Evolutionary conservation across 2,113 vertebrate species (phyloP).

Genomic region (Pomatorhinus ruficollis): DNA sequence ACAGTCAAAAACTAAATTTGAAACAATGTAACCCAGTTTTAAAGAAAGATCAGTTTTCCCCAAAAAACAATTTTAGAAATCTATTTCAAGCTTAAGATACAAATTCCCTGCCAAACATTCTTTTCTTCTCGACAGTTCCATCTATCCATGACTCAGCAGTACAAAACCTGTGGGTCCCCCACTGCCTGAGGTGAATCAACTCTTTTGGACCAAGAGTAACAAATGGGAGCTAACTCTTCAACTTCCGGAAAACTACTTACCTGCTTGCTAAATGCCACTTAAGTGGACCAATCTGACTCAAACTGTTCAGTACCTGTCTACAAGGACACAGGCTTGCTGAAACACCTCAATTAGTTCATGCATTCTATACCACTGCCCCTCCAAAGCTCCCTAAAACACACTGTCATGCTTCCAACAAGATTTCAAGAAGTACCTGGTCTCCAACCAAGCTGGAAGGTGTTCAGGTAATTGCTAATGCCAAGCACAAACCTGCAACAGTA

Average conservation of each 20-base stretch:
- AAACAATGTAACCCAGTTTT: conserved; percentile 6
- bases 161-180: not conserved
- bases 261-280: not conserved
- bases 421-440: not conserved
- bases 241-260: not conserved
- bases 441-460: not conserved
- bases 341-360: not conserved
- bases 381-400: not conserved
- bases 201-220: not conserved
- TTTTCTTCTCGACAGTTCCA: not conserved
- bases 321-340: not conserved
- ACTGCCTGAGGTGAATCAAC: not conserved
- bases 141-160: not conserved
- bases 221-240: not conserved
- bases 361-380: not conserved
- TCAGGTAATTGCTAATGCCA: not conserved
- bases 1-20: not conserved
- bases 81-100: not conserved
- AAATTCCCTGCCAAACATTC: not conserved
- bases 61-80: not conserved
- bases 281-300: not conserved
- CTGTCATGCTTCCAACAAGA: not conserved
- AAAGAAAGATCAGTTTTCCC: not conserved
- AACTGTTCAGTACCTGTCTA: not conserved
- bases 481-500: not conserved